A percentile compares a stretch with the other conserved stretches of the same genome.
These are phyloP conservation scores for Sarcophilus harrisii DNA, from an alignment of 2,797 vertebrate species.

Conservation along the genomic window DNA sequence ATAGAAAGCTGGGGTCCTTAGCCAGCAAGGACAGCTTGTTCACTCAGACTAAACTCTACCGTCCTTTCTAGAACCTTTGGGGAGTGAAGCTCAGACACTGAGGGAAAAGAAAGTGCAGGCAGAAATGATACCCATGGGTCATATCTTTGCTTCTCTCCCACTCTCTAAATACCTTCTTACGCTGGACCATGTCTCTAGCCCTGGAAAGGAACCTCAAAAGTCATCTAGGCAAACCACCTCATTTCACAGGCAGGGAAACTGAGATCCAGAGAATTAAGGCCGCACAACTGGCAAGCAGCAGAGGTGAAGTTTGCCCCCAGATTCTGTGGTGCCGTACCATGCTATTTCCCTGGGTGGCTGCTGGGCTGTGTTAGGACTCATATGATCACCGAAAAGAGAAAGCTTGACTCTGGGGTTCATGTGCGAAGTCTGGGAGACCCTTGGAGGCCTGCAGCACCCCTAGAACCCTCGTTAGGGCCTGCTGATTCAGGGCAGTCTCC, in stretches of 20 bases:
- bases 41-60: not conserved
- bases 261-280: constrained; percentile 13
- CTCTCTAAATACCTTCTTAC: not conserved
- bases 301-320: constrained; percentile 38
- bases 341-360: not conserved
- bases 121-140: not conserved
- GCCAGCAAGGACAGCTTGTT: not conserved
- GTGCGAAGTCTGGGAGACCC: not conserved
- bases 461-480: not conserved
- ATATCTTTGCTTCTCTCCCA: constrained; percentile 10
- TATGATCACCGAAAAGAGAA: not conserved
- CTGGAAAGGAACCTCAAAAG: not conserved
- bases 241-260: constrained; percentile 17
- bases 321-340: not conserved
- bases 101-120: not conserved
- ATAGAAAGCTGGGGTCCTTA: not conserved
- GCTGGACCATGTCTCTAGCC: not conserved
- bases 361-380: not conserved
- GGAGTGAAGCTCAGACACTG: not conserved
- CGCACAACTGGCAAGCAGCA: not conserved
- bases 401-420: not conserved
- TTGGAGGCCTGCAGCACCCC: not conserved
- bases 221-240: not conserved
- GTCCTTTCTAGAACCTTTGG: not conserved
- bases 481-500: not conserved